These are phyloP conservation scores for Enoplosus armatus DNA, from an alignment of 2,797 vertebrate species.

Conservation along the genomic window DNA sequence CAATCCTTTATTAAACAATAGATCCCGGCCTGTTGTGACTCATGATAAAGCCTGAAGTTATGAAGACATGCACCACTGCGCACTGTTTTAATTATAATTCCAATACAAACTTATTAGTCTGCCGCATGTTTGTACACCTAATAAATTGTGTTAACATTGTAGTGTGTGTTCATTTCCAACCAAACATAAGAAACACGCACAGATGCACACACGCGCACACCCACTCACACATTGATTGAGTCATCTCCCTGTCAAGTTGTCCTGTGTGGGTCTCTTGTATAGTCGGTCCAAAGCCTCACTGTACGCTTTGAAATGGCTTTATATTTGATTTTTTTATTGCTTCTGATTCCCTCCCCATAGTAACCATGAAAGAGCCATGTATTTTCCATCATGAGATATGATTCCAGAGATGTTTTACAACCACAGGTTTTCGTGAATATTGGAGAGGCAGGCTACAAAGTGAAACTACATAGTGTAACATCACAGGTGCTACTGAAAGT, in stretches of 20 bases:
- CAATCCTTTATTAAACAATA: constrained; percentile 68
- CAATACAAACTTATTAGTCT: constrained; percentile 72
- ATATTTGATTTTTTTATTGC: constrained; percentile 63
- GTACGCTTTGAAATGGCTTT: constrained; percentile 72
- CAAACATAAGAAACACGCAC: constrained; percentile 35
- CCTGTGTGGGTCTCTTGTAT: constrained; percentile 68
- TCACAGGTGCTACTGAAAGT: constrained; percentile 52
- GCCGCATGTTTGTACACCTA: constrained; percentile 61
- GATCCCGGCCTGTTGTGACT: constrained; percentile 54
- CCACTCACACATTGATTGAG: constrained; percentile 62
- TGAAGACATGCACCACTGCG: constrained; percentile 67
- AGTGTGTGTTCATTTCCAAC: constrained; percentile 43
- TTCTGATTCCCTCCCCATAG: constrained; percentile 46
- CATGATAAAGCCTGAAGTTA: constrained; percentile 67
- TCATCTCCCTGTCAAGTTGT: constrained; percentile 76
- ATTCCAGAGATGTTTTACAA: constrained; percentile 61
- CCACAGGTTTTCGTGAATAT: constrained; percentile 28
- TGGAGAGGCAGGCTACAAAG: constrained; percentile 47
- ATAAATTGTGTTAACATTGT: constrained; percentile 58
- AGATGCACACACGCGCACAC: neutral
- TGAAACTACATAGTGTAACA: constrained; percentile 45
- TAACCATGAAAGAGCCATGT: constrained; percentile 50
- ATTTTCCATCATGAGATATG: constrained; percentile 51
- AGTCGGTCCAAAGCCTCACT: constrained; percentile 59
- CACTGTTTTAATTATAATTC: constrained; percentile 78